Evolutionary conservation across 2,113 vertebrate genomes (phyloP).

Genomic region (Numida meleagris): DNA sequence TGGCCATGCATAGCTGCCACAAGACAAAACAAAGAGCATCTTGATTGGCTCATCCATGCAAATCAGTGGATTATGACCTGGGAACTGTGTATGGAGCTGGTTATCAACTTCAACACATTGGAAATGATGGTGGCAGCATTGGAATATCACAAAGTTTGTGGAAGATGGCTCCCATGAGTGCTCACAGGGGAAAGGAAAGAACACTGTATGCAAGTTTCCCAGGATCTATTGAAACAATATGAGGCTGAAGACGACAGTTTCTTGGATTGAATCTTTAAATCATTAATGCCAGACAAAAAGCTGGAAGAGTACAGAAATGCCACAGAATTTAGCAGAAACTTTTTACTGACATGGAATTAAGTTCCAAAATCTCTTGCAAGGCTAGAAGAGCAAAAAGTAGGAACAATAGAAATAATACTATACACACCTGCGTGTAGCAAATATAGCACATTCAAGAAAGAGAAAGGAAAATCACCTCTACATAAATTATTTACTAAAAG

Average conservation of each 20-base stretch:
- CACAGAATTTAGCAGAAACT: not conserved
- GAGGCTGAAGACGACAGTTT: too few species aligned
- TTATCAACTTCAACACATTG: not conserved
- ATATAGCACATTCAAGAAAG: not conserved
- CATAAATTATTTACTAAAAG: not conserved
- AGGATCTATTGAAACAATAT: too few species aligned
- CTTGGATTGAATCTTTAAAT: not conserved
- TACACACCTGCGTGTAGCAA: not conserved
- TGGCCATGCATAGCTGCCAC: too few species aligned
- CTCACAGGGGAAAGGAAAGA: not conserved
- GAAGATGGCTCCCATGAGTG: not conserved
- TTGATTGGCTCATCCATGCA: not conserved
- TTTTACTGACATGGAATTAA: not conserved
- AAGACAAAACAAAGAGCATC: too few species aligned
- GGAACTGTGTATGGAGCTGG: not conserved
- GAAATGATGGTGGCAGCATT: not conserved
- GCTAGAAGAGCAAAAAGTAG: not conserved
- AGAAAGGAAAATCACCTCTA: fast-evolving
- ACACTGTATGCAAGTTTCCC: too few species aligned
- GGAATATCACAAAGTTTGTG: not conserved
- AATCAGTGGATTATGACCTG: not conserved
- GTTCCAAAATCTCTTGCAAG: not conserved
- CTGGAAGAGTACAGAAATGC: not conserved
- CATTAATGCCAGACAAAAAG: not conserved
- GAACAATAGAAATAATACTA: not conserved